These are phyloP conservation scores for Lutjanus erythropterus DNA, from an alignment of 2,113 vertebrate genomes.

Conservation along the genomic window DNA sequence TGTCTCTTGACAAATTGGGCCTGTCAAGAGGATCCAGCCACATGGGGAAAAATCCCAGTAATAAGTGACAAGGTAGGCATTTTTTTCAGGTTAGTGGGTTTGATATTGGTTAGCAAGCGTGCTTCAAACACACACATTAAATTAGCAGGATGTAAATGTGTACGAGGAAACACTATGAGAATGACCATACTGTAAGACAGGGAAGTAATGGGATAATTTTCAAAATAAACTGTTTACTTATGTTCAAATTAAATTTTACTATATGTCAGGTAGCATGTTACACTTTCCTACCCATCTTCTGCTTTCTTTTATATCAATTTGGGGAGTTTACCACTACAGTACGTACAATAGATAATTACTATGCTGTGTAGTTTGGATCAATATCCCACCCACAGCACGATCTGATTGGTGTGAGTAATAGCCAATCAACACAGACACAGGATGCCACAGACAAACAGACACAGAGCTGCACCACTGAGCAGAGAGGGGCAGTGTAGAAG, in stretches of 20 bases:
- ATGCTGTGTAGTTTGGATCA: too few species aligned
- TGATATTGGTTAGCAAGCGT: background rate
- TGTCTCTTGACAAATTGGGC: slow-evolving; percentile 1
- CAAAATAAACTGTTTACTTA: background rate
- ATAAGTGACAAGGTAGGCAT: background rate
- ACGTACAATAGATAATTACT: too few species aligned
- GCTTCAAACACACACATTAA: background rate
- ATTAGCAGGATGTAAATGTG: background rate
- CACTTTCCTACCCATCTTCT: too few species aligned
- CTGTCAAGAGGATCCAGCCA: slow-evolving; percentile 7
- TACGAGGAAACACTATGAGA: background rate
- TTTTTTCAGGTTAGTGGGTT: slow-evolving; percentile 26
- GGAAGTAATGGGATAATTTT: accelerated
- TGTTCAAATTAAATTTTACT: background rate
- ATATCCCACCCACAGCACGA: too few species aligned
- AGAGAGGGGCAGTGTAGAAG: too few species aligned
- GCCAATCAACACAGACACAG: too few species aligned
- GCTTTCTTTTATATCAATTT: background rate
- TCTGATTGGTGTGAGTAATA: too few species aligned
- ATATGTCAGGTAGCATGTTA: background rate
- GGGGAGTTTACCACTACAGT: background rate
- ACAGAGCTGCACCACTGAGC: too few species aligned
- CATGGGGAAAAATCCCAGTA: background rate
- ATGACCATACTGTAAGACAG: background rate
- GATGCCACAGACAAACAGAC: too few species aligned